Conservation (phyloP, 2,888 invertebrate genomes). For the Nebria salina region DNA sequence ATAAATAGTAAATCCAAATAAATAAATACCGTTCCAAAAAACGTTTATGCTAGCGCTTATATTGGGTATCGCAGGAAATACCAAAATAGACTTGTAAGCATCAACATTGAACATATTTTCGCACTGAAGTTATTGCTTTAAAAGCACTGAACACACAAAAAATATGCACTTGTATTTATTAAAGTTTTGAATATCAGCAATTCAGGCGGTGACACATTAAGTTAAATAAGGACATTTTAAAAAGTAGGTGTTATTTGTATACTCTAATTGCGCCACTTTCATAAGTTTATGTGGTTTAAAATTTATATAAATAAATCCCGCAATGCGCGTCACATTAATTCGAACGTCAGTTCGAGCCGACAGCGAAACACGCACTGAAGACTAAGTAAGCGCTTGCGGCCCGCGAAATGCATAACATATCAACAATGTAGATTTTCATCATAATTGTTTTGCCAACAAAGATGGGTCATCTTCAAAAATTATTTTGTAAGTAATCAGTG, state of each 20-base stretch:
- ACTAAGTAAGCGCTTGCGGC: background rate
- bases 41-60: slow-evolving; percentile 3
- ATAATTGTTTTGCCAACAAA: background rate
- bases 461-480: background rate
- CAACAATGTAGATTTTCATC: slow-evolving; percentile 3
- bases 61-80: slow-evolving; percentile 27
- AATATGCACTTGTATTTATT: background rate
- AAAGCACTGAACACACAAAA: background rate
- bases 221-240: background rate
- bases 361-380: slow-evolving; percentile 36
- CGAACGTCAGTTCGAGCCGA: slow-evolving; percentile 24
- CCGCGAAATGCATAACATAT: background rate
- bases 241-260: background rate
- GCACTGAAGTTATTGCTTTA: background rate
- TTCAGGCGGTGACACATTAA: background rate
- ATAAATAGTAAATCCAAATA: background rate
- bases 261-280: background rate
- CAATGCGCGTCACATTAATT: slow-evolving; percentile 41
- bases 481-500: too few species aligned
- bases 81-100: slow-evolving; percentile 31
- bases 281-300: background rate
- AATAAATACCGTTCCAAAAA: background rate
- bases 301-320: slow-evolving; percentile 18
- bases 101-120: slow-evolving; percentile 12
- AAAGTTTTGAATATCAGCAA: background rate